Conservation (phyloP, 1,140 invertebrate genomes). For the Antheraea pernyi region DNA sequence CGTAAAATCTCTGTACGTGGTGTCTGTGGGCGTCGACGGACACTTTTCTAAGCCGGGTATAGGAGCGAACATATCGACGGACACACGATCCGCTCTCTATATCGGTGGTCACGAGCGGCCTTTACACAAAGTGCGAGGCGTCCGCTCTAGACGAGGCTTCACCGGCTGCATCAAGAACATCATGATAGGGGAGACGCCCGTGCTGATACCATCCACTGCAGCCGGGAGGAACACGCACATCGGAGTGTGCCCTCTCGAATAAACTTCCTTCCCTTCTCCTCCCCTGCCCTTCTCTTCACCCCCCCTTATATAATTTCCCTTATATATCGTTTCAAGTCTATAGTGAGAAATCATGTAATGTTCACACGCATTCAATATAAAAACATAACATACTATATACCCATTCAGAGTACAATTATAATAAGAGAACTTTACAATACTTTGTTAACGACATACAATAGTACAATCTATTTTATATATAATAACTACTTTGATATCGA, state of each 20-base stretch:
- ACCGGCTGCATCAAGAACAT: constrained; percentile 91
- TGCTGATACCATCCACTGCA: constrained; percentile 81
- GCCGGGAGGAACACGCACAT: constrained; percentile 84
- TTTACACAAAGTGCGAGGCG: constrained; percentile 77
- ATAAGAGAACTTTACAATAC: no score
- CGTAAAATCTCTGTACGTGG: constrained; percentile 90
- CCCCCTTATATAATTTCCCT: no score
- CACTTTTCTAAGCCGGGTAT: constrained; percentile 83
- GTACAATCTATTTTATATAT: no score
- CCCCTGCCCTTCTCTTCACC: no score
- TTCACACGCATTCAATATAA: no score
- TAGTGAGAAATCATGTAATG: no score
- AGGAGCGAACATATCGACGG: constrained; percentile 85
- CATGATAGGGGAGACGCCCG: constrained; percentile 81
- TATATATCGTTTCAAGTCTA: no score
- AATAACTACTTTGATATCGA: no score
- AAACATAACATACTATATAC: no score
- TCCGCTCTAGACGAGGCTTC: constrained; percentile 83
- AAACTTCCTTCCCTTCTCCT: constrained; percentile 12
- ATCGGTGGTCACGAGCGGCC: constrained; percentile 89
- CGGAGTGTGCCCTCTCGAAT: constrained; percentile 87
- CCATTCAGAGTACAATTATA: no score
- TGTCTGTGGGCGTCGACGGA: constrained; percentile 90
- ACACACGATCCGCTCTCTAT: constrained; percentile 92
- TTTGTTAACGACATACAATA: no score